phyloP scores from a whole-genome alignment of 2,113 vertebrate genomes.

The Pelmatolapia mariae region DNA sequence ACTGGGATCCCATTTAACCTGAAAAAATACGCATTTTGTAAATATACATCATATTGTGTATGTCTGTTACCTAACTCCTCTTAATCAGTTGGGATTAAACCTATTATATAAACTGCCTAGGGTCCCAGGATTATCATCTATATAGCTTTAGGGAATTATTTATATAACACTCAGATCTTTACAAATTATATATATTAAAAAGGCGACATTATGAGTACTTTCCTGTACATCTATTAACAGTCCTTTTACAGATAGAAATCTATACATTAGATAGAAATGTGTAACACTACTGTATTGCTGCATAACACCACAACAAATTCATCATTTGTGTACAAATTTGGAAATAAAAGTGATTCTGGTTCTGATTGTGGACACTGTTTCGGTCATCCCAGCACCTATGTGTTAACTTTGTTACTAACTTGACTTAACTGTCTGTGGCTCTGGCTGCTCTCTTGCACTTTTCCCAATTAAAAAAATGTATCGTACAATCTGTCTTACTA shows the following conservation, averaged over 20 bases:
- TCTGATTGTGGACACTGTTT: too few relatives aligned
- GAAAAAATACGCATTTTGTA: neutral
- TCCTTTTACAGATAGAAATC: neutral
- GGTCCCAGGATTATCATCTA: neutral
- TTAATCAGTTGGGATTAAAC: neutral
- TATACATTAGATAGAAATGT: neutral
- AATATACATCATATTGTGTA: neutral
- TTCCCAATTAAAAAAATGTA: too few relatives aligned
- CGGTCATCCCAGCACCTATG: too few relatives aligned
- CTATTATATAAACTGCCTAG: neutral
- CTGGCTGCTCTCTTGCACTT: too few relatives aligned
- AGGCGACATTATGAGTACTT: neutral
- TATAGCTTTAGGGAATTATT: neutral
- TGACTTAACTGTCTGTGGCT: too few relatives aligned
- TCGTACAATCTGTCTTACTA: too few relatives aligned
- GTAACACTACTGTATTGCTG: neutral
- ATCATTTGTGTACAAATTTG: neutral
- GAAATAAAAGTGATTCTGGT: neutral
- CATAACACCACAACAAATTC: neutral
- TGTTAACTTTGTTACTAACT: too few relatives aligned
- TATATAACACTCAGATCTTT: neutral
- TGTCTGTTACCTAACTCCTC: neutral
- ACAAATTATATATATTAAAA: neutral
- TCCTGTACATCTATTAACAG: neutral
- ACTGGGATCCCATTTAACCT: neutral